Base-by-base conservation (phyloP, 2,797 vertebrate species). In the Poecilia velifera region DNA sequence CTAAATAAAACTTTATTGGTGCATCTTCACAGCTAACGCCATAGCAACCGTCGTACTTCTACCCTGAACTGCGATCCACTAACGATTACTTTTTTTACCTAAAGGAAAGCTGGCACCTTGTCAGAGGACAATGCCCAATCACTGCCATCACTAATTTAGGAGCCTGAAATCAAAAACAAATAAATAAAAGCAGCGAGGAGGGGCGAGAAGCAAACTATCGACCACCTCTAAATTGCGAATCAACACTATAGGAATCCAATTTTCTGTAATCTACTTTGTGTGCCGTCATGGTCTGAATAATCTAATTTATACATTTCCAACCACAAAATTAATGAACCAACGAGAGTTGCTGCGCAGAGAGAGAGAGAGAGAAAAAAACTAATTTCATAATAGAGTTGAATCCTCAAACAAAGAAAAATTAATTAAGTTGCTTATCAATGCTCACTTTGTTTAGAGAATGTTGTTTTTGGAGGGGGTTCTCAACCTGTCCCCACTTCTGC, bases 381-480 rank as follows among this genome's bases (percentile, higher is more conserved):
- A 74, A 88, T 92, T 94, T 89, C 31, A 80, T 93, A 92, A 95
- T 92, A 89, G 94, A 95, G 93, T 93, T 86, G 90, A 93, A 94
- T 92, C 90, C 91, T 93, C 90, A 94, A 95, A 96, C 94, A 94
- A 92, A 93, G 90, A 78, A 88, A 76, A 95, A 94, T 94, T 92
- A 95, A 96, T 95, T 93, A 94, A 92, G 92, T 92, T 89, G 91
- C 94, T 95, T 95, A 95, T 95, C 94, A 94, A 90, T 87, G 83
- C 90, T 89, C 92, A 89, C 89, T 93, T 93, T 76, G 57, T 76
- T 94, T 88, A 92, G 89, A 80, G 87, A 89, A 91, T 88, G 87
- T 90, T 93, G 84, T 88, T 92, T 93, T 88, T 86, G 82, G 89
- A 82, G 70, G 87, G 82, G 87, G 80, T 73, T 79, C 83, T 84